These are phyloP conservation scores for Vulpes vulpes DNA, from an alignment of 2,113 vertebrate species.

Conservation along the genomic window DNA sequence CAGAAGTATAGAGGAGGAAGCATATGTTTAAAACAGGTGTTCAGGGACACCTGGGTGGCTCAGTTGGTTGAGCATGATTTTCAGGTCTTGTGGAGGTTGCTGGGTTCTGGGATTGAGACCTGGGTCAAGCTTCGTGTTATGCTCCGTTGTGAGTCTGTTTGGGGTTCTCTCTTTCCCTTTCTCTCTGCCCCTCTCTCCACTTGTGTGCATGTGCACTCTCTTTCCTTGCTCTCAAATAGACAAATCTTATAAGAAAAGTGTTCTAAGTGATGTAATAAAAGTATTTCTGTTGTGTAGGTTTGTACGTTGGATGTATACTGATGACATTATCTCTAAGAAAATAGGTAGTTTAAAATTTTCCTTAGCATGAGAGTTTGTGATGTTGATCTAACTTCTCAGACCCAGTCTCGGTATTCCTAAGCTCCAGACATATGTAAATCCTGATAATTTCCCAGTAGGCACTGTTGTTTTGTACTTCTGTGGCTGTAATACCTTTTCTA, in stretches of 20 bases:
- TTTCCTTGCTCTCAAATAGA: background rate
- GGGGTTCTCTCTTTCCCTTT: background rate
- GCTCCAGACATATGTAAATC: background rate
- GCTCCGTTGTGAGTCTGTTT: background rate
- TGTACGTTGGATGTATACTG: background rate
- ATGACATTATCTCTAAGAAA: slow-evolving; percentile 7
- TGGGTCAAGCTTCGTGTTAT: background rate
- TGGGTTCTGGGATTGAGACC: background rate
- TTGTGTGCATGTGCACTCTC: background rate
- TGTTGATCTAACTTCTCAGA: background rate
- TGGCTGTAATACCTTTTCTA: background rate
- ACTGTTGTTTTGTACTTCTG: background rate
- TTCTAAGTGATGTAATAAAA: background rate
- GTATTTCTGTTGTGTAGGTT: background rate
- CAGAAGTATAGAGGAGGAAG: background rate
- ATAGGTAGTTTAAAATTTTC: background rate
- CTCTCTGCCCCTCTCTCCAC: no score
- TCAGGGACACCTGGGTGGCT: background rate
- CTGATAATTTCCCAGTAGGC: background rate
- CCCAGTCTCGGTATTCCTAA: background rate
- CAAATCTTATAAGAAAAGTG: background rate
- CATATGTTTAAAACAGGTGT: background rate
- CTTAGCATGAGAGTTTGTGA: background rate
- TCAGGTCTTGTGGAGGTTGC: background rate
- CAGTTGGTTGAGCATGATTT: background rate